Conservation (phyloP, 2,888 invertebrate species). For the Perizoma flavofasciatum region DNA sequence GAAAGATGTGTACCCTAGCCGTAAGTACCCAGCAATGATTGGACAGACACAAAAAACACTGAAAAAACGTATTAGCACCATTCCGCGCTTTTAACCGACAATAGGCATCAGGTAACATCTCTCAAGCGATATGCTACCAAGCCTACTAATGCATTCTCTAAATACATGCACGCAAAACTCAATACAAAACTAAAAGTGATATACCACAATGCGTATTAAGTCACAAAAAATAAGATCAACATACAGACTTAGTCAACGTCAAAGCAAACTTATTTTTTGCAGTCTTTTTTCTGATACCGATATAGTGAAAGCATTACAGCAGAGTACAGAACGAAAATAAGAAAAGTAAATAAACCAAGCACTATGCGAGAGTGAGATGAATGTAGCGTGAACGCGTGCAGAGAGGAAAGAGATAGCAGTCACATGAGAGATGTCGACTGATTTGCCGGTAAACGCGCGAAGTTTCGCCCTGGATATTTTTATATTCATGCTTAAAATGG, state of each 20-base stretch:
- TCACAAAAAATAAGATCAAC: conserved; percentile 28
- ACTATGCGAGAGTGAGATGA: conserved; percentile 52
- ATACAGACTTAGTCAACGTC: conserved; percentile 7
- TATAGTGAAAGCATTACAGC: conserved; percentile 6
- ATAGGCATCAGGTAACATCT: conserved; percentile 74
- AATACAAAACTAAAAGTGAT: conserved; percentile 39
- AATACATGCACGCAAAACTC: conserved; percentile 61
- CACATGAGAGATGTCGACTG: conserved; percentile 81
- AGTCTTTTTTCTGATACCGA: conserved; percentile 16
- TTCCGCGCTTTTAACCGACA: conserved; percentile 38
- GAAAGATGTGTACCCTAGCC: conserved; percentile 81
- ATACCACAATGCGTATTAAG: conserved; percentile 16
- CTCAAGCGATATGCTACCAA: conserved; percentile 74
- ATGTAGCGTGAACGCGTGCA: conserved; percentile 74
- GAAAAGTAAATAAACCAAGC: conserved; percentile 47
- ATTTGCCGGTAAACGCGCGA: conserved; percentile 44
- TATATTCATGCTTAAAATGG: conserved; percentile 7
- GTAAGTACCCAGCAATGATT: conserved; percentile 61
- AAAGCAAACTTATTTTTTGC: conserved; percentile 2
- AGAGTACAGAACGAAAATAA: conserved; percentile 22
- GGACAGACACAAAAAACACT: conserved; percentile 55
- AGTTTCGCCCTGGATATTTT: conserved; percentile 49
- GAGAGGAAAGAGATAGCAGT: conserved; percentile 63
- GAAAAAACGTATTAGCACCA: conserved; percentile 26
- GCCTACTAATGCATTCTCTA: conserved; percentile 47